Evolutionary conservation across 2,888 invertebrate species (phyloP).

Genomic region (Gari tellinella): DNA sequence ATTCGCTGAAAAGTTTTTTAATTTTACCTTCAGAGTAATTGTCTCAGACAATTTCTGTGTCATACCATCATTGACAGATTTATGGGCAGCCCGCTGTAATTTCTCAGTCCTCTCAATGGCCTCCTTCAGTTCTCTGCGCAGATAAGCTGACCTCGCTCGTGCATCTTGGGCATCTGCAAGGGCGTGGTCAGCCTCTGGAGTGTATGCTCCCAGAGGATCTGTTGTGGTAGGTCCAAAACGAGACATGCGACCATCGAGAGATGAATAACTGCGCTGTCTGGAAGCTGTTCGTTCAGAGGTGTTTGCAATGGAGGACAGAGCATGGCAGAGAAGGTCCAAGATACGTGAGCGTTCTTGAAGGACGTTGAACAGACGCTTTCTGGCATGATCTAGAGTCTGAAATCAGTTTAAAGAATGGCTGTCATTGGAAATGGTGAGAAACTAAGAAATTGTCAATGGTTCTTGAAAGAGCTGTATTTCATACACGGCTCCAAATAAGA

Average conservation of each 20-base stretch:
- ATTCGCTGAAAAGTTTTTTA: too few relatives aligned
- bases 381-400: constrained; percentile 79
- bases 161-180: constrained; percentile 80
- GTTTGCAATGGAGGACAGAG: constrained; percentile 72
- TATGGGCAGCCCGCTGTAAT: constrained; percentile 81
- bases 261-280: constrained; percentile 43
- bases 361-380: constrained; percentile 78
- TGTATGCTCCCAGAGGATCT: constrained; percentile 82
- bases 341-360: constrained; percentile 82
- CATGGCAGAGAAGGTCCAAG: constrained; percentile 82
- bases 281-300: constrained; percentile 41
- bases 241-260: constrained; percentile 63
- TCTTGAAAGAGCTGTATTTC: too few relatives aligned
- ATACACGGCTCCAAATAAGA: too few relatives aligned
- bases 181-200: constrained; percentile 81
- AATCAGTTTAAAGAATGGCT: not conserved
- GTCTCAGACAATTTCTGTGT: constrained; percentile 83
- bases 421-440: too few relatives aligned
- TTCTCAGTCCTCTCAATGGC: constrained; percentile 76
- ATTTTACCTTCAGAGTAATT: constrained; percentile 80
- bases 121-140: constrained; percentile 76
- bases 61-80: constrained; percentile 83
- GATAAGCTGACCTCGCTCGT: constrained; percentile 70
- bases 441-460: too few relatives aligned
- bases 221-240: constrained; percentile 61